Conservation (phyloP, 2,797 vertebrate species). For the Carapus acus region DNA sequence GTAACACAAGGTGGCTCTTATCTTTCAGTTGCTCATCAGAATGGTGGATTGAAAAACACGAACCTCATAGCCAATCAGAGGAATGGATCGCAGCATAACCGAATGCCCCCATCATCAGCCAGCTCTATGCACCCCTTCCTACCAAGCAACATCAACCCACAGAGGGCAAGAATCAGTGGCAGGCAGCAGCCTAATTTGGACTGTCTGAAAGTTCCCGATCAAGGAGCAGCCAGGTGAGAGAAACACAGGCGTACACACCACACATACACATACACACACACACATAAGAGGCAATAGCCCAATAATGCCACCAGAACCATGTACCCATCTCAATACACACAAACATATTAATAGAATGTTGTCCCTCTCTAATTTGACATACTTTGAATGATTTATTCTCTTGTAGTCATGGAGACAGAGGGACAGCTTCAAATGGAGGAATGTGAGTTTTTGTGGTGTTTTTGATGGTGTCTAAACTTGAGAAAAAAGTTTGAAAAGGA, state of each 20-base stretch:
- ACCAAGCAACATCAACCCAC: conserved; percentile 72
- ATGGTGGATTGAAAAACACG: conserved; percentile 77
- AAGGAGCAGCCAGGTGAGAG: conserved; percentile 94
- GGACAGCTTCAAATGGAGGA: conserved; percentile 72
- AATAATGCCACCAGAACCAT: background rate
- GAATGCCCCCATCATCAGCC: conserved; percentile 48
- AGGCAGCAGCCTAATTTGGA: conserved; percentile 81
- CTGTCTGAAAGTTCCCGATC: conserved; percentile 91
- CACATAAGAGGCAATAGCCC: conserved; percentile 2
- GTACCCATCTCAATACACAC: background rate
- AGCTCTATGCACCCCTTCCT: conserved; percentile 74
- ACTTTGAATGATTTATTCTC: conserved; percentile 71
- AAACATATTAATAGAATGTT: conserved; percentile 1
- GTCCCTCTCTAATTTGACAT: conserved; percentile 57
- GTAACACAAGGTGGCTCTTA: too few species aligned
- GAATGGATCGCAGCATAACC: conserved; percentile 68
- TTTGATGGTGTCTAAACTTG: conserved; percentile 62
- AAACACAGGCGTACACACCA: background rate
- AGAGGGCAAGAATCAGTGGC: conserved; percentile 64
- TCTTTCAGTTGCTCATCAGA: conserved; percentile 80
- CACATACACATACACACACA: conserved; percentile 4
- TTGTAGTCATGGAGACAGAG: conserved; percentile 71
- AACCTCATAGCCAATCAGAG: conserved; percentile 71
- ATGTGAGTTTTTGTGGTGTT: conserved; percentile 73
- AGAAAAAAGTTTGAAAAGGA: conserved; percentile 34